A percentile compares a stretch with the other conserved stretches of the same genome.
Conservation (phyloP, 92 coral and sea anemone species). For the Micromussa lordhowensis region DNA sequence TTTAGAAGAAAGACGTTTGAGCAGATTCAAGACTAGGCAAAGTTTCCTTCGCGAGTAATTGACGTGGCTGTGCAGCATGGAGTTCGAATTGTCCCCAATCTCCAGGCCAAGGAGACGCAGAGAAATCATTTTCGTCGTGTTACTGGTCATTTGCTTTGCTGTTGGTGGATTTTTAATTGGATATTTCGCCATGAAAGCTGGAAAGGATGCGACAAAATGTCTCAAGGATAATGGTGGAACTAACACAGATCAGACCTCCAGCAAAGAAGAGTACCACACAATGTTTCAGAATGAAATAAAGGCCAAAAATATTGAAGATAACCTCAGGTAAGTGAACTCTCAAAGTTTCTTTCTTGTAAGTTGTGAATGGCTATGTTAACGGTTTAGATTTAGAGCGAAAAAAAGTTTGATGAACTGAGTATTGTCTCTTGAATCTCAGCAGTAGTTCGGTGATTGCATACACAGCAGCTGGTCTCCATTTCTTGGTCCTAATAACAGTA, state of each 20-base stretch:
- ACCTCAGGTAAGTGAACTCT: conserved; percentile 49
- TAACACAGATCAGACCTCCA: not conserved
- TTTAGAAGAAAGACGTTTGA: not conserved
- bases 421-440: not conserved
- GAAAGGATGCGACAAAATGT: not conserved
- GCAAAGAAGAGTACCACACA: conserved; percentile 39
- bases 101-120: conserved; percentile 17
- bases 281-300: conserved; percentile 56
- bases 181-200: conserved; percentile 41
- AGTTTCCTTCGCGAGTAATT: not conserved
- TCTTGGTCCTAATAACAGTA: not conserved
- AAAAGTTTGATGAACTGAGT: not conserved
- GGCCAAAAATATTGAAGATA: conserved; percentile 45
- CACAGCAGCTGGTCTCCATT: not conserved
- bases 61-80: conserved; percentile 5
- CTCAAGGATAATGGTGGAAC: not conserved
- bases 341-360: not conserved
- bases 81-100: not conserved
- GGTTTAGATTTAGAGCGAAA: too few species aligned
- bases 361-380: not conserved
- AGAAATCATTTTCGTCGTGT: conserved; percentile 3
- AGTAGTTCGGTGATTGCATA: not conserved
- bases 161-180: conserved; percentile 54
- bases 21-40: not conserved
- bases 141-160: not conserved